These are phyloP conservation scores for Corythoichthys haematopterus DNA, from an alignment of 2,113 vertebrate genomes.

Conservation along the genomic window DNA sequence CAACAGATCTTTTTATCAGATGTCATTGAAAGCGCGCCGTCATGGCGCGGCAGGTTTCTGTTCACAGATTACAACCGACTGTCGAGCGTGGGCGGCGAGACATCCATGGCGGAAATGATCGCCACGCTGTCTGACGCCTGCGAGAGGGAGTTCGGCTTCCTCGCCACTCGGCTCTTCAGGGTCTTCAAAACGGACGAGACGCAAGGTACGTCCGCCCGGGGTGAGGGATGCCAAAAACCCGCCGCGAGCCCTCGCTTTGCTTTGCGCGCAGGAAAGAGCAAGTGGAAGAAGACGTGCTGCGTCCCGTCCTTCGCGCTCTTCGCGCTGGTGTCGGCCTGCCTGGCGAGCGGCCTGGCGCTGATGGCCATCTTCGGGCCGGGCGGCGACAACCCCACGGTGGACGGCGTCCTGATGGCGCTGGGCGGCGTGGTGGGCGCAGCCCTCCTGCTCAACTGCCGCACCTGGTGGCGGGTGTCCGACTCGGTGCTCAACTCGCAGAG, in stretches of 20 bases:
- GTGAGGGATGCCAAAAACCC: no score
- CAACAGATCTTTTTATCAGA: not conserved
- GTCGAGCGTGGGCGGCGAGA: slow-evolving; percentile 93
- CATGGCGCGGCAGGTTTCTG: slow-evolving; percentile 75
- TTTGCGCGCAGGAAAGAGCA: slow-evolving; percentile 78
- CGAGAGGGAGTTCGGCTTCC: slow-evolving; percentile 93
- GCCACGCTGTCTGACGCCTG: slow-evolving; percentile 93
- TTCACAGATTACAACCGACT: slow-evolving; percentile 93
- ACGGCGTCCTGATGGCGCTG: slow-evolving; percentile 80
- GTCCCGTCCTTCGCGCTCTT: slow-evolving; percentile 92
- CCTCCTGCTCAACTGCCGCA: slow-evolving; percentile 88
- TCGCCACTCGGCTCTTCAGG: slow-evolving; percentile 90
- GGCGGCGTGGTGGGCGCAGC: slow-evolving; percentile 83
- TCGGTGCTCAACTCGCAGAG: slow-evolving; percentile 91
- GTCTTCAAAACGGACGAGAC: slow-evolving; percentile 94
- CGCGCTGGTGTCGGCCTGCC: slow-evolving; percentile 78
- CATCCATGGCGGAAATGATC: slow-evolving; percentile 96
- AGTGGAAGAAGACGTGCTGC: slow-evolving; percentile 97
- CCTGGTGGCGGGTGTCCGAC: slow-evolving; percentile 92
- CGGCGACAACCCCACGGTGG: slow-evolving; percentile 78
- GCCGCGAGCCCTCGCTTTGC: not conserved
- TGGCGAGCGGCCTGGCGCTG: slow-evolving; percentile 80
- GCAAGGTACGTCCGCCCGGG: slow-evolving; percentile 70
- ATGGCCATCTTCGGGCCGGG: slow-evolving; percentile 83
- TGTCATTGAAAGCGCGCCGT: not conserved